Percentiles rank a stretch among this genome's conserved stretches.
Evolutionary conservation across 2,113 vertebrate genomes (phyloP).

Genomic region (Zosterops japonicus): DNA sequence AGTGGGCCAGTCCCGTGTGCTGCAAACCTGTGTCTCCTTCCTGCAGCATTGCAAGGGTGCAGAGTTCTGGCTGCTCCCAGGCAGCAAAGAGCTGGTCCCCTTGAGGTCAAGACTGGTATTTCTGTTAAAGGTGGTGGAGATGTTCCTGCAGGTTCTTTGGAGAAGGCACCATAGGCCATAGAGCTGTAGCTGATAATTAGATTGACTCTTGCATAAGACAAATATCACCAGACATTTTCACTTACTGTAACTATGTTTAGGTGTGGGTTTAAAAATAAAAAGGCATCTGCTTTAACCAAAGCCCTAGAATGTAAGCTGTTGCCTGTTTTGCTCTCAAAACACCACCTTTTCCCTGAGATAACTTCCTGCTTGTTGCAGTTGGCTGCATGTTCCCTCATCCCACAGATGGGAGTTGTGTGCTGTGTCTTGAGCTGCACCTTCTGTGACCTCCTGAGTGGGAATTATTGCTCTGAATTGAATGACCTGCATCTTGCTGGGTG

Average conservation of each 20-base stretch:
- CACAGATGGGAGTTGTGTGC: neutral
- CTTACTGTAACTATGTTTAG: neutral
- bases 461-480: neutral
- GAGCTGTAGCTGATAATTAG: neutral
- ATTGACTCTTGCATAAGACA: neutral
- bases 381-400: rapidly evolving
- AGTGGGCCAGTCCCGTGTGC: neutral
- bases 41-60: neutral
- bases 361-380: neutral
- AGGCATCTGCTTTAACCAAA: neutral
- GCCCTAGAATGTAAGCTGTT: neutral
- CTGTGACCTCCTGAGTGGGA: neutral
- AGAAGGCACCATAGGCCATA: neutral
- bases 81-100: neutral
- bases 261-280: neutral
- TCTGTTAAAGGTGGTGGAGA: neutral
- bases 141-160: neutral
- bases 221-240: neutral
- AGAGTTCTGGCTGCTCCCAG: neutral
- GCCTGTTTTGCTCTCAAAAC: neutral
- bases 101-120: neutral
- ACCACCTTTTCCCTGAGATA: neutral
- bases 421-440: neutral
- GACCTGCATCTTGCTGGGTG: neutral
- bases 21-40: neutral